phyloP scores from a whole-genome alignment of 2,888 invertebrate species.

The Sphinx pinastri region DNA sequence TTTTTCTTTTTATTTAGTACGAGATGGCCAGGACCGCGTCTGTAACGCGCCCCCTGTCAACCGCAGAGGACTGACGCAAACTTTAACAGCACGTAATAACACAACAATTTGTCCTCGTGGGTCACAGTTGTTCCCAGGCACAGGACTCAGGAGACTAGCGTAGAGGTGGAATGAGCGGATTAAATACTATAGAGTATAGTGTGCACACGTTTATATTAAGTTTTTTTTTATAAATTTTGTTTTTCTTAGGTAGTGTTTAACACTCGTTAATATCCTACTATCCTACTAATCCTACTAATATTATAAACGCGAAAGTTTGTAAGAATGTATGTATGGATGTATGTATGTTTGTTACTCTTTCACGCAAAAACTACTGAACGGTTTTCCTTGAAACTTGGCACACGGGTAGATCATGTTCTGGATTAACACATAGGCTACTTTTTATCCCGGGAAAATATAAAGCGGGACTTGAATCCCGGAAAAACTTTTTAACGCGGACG shows the following conservation, averaged over 20 bases:
- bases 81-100: constrained; percentile 76
- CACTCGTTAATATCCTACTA: no score
- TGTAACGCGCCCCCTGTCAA: constrained; percentile 63
- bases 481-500: no score
- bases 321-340: no score
- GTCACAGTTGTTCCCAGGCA: constrained; percentile 66
- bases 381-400: no score
- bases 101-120: constrained; percentile 76
- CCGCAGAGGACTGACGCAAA: constrained; percentile 68
- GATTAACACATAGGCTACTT: no score
- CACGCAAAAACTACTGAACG: no score
- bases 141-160: constrained; percentile 60
- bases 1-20: constrained; percentile 39
- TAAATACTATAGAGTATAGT: constrained; percentile 20
- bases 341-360: no score
- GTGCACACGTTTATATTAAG: background rate
- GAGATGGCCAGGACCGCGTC: constrained; percentile 49
- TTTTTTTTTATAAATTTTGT: background rate
- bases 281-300: no score
- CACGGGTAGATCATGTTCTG: no score
- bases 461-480: no score
- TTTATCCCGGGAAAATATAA: no score
- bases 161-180: constrained; percentile 54
- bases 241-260: background rate
- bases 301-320: no score